Base-by-base conservation (phyloP, 2,113 vertebrate genomes). In the Dryoscopus gambensis region DNA sequence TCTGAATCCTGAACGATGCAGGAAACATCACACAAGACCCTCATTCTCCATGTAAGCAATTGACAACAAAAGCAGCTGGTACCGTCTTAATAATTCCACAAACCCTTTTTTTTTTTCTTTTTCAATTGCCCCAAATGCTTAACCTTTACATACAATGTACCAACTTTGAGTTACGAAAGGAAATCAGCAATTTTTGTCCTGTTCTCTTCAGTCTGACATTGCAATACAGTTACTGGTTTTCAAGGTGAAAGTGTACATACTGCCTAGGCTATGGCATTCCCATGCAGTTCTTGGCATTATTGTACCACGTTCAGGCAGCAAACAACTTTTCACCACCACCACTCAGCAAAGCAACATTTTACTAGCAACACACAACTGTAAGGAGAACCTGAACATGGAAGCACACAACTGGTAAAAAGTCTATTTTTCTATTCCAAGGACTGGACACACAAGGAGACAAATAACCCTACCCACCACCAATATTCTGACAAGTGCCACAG, bases 381-480 rank as follows among this genome's bases (percentile, higher is more conserved):
- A 57, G 19, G 21, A 65, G 35, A 71, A 60, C 21, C 13, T 21
- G 40, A 77, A 49, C 8, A 17, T 0, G 11, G 35, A 88, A 74
- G 65, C 13, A 78, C 20, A 60, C 14, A 44, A 35, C 30, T 13
- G n/a, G 31, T 13, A 42, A 49, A 68, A 63, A 77, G 3, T 0
- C 0, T 10, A 11, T 30, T 46, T 69, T 35, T 60, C 60, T 53
- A 5, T 11, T 27, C 39, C 49, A 69, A 62, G 23, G 75, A 24
- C 35, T 56, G 52, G 21, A 64, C 73, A 74, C 55, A 24, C 27
- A 74, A 60, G 24, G 33, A 9, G 52, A 24, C 33, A 57, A 70
- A 49, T 7, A 88, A 77, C 14, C 13, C 37, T 52, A 14, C 7
- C 25, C 9, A 3, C 3, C 1, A 0, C 8, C 52, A 23, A 31